Evolutionary conservation across 2,113 vertebrate genomes (phyloP).

Genomic region (Protobothrops flavoviridis): DNA sequence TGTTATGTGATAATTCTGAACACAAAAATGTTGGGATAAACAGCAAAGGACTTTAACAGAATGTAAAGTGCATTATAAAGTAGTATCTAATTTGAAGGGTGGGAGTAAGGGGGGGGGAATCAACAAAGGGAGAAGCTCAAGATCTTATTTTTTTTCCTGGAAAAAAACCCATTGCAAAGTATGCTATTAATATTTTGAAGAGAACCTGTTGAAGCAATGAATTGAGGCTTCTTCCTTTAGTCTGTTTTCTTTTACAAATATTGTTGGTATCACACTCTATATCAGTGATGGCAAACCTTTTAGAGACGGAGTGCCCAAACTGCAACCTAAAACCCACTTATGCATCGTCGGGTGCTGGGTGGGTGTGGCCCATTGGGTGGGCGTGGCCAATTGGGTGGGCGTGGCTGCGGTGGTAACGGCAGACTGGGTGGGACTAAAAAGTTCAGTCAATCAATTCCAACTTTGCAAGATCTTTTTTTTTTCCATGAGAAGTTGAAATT

Average conservation of each 20-base stretch:
- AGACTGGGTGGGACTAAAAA: too few species aligned
- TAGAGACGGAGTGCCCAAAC: too few species aligned
- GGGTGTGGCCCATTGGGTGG: too few species aligned
- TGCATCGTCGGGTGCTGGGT: too few species aligned
- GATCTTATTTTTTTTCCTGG: not conserved
- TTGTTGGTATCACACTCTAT: accelerated
- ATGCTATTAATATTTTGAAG: not conserved
- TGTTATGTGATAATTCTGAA: not conserved
- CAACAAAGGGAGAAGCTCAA: not conserved
- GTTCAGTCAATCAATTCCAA: too few species aligned
- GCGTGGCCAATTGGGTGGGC: too few species aligned
- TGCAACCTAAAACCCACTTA: too few species aligned
- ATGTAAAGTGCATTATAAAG: not conserved
- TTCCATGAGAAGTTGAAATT: too few species aligned
- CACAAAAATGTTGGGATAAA: not conserved
- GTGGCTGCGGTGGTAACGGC: too few species aligned
- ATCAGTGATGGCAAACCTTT: too few species aligned
- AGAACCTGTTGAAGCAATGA: not conserved
- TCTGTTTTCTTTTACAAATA: not conserved
- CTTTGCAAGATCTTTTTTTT: too few species aligned
- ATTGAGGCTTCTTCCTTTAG: not conserved
- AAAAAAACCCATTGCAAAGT: not conserved
- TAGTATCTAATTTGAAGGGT: not conserved
- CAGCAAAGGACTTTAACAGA: not conserved
- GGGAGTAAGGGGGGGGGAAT: not conserved